A percentile compares a stretch with the other conserved stretches of the same genome.
Evolutionary conservation across 2,888 invertebrate species (phyloP).

Genomic region (Hirtodrosophila histrioides): DNA sequence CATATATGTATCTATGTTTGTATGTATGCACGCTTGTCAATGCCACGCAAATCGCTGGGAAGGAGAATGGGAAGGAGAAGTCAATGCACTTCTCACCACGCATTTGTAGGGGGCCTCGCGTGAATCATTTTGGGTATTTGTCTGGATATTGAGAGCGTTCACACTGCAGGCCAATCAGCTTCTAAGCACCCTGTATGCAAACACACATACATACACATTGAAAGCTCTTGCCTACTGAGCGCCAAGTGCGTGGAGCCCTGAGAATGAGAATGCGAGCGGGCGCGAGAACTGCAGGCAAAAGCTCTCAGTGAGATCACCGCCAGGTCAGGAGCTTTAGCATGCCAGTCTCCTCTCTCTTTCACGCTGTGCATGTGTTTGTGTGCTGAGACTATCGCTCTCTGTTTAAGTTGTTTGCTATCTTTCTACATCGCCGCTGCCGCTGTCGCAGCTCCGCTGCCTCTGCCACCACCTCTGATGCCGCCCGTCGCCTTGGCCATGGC

Average conservation of each 20-base stretch:
- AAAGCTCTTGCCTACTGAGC: slow-evolving; percentile 41
- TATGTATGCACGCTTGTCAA: slow-evolving; percentile 34
- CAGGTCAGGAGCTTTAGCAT: slow-evolving; percentile 53
- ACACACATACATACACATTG: slow-evolving; percentile 6
- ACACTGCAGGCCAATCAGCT: slow-evolving; percentile 18
- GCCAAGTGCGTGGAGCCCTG: slow-evolving; percentile 26
- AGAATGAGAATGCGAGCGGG: slow-evolving; percentile 2
- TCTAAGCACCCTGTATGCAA: slow-evolving; percentile 55
- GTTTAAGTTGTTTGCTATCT: slow-evolving; percentile 77
- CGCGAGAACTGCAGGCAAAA: slow-evolving; percentile 14
- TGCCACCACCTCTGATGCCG: slow-evolving; percentile 8
- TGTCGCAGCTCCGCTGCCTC: slow-evolving; percentile 13
- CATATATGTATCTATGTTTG: background rate
- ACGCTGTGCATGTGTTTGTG: slow-evolving; percentile 23
- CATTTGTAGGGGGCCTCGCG: slow-evolving; percentile 45
- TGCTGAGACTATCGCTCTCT: slow-evolving; percentile 66
- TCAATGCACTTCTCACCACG: slow-evolving; percentile 53
- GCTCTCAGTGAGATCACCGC: slow-evolving; percentile 49
- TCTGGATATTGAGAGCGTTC: slow-evolving; percentile 43
- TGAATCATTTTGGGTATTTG: slow-evolving; percentile 60
- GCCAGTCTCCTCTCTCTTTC: background rate
- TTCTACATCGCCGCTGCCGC: slow-evolving; percentile 60
- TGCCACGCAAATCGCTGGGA: slow-evolving; percentile 52
- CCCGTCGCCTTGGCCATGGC: slow-evolving; percentile 34
- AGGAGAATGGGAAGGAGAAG: slow-evolving; percentile 30